Conservation (phyloP, 2,888 invertebrate species). For the Macaria notata region DNA sequence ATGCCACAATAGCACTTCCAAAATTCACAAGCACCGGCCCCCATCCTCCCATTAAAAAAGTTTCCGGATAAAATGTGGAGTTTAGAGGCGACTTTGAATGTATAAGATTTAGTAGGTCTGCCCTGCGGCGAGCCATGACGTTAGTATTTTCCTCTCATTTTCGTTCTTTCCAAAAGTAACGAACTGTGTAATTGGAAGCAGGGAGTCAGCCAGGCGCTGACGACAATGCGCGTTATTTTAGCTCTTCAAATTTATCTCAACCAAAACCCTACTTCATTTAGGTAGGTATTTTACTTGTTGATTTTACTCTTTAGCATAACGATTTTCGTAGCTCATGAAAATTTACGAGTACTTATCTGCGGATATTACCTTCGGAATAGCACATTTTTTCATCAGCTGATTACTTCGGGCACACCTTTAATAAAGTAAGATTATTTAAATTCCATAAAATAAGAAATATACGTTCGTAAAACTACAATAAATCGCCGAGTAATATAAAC, state of each 20-base stretch:
- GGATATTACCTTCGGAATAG: too few relatives aligned
- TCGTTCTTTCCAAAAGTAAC: constrained; percentile 69
- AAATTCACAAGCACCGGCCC: too few relatives aligned
- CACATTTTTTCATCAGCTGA: too few relatives aligned
- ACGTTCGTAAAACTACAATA: constrained; percentile 75
- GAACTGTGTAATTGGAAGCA: constrained; percentile 74
- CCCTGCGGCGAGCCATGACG: constrained; percentile 39
- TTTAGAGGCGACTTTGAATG: too few relatives aligned
- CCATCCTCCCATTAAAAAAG: too few relatives aligned
- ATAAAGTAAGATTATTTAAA: constrained; percentile 27
- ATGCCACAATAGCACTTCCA: too few relatives aligned
- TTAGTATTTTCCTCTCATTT: constrained; percentile 59
- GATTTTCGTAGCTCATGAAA: too few relatives aligned
- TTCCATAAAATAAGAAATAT: constrained; percentile 61
- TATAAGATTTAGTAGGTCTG: constrained; percentile 7
- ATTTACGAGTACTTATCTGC: too few relatives aligned
- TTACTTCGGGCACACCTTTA: too few relatives aligned
- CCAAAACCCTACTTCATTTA: constrained; percentile 19
- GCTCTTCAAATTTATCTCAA: constrained; percentile 35
- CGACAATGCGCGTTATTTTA: constrained; percentile 51
- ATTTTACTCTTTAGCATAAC: background rate
- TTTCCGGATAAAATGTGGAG: too few relatives aligned
- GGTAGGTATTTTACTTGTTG: constrained; percentile 1
- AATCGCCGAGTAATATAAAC: constrained; percentile 76
- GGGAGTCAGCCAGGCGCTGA: constrained; percentile 56